A percentile compares a stretch with the other conserved stretches of the same genome.
Evolutionary conservation across 2,113 vertebrate species (phyloP).

Genomic region (Ursus arctos): DNA sequence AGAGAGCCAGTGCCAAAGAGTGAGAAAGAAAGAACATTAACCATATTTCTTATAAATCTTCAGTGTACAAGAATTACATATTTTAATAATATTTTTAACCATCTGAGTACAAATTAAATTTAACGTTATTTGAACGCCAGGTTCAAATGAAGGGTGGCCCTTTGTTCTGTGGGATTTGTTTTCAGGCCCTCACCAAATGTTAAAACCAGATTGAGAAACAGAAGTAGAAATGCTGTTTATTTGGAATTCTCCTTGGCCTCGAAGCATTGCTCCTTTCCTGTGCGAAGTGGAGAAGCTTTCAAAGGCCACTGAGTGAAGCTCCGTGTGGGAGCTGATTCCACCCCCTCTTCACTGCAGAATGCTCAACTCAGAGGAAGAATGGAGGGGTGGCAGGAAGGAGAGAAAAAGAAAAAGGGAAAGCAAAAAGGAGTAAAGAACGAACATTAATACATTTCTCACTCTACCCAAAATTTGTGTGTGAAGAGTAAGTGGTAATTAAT

Average conservation of each 20-base stretch:
- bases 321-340: not conserved
- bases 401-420: not conserved
- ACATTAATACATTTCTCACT: not conserved
- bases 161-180: conserved; percentile 7
- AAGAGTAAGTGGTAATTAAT: conserved; percentile 12
- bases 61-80: not conserved
- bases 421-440: not conserved
- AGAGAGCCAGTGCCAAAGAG: not conserved
- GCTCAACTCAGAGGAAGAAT: not conserved
- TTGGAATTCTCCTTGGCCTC: conserved; percentile 18
- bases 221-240: not conserved
- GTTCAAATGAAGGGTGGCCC: conserved; percentile 18
- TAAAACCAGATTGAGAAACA: conserved; percentile 35
- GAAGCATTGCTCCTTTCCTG: conserved; percentile 2
- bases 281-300: not conserved
- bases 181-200: not conserved
- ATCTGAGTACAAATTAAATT: conserved; percentile 37
- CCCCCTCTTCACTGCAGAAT: not conserved
- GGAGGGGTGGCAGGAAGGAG: not conserved
- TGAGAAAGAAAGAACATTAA: not conserved
- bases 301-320: not conserved
- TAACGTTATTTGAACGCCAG: conserved; percentile 9
- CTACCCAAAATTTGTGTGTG: not conserved
- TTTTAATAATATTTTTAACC: conserved; percentile 8
- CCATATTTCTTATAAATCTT: conserved; percentile 2